Evolutionary conservation across 2,113 vertebrate species (phyloP), one percentile per base, ranked within the genome.

Genomic region (Aegithalos caudatus): DNA sequence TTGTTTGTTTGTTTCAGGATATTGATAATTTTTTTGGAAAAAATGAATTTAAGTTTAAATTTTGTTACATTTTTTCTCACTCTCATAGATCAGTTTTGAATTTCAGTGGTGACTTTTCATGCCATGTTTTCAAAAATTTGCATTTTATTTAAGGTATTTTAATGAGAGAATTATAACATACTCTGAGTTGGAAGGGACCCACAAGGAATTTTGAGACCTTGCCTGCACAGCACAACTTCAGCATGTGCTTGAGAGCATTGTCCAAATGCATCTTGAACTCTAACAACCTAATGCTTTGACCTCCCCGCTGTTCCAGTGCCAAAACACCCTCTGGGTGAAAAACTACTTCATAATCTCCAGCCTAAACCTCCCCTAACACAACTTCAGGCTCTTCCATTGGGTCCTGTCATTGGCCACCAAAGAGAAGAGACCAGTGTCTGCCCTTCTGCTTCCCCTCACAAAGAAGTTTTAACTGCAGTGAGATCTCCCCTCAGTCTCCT

Each of bases 401-500:
- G 7, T 51, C 4, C 9, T 37, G 14, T 19, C 27, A 27, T 21
- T 7, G 25, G 20, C 1, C 12, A n/a, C 38, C 47, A 53, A 4
- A 53, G 38, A 53, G 38, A 11, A 20, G 24, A 61, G 29, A 31
- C 22, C 40, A 31, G 3, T 31, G 6, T 1, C 48, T 62, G 35
- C 5, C 11, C 6, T 6, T 71, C 13, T 6, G 9, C 10, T 35
- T 35, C 16, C 35, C 2, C 11, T 35, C 20, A 25, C 0, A 2
- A 16, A 21, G 25, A 62, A 48, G 17, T 1, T 71, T 9, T 3
- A 6, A 10, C 25, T 35, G 11, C 24, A 18, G 0, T 25, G 35
- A 9, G 7, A 2, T 62, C 6, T 62, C 16, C 16, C 24, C 2
- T 87, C 66, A 35, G 4, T 31, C 48, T 70, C 11, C n/a, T 56